phyloP scores from a whole-genome alignment of 2,113 vertebrate genomes.

The Ailurus styani region DNA sequence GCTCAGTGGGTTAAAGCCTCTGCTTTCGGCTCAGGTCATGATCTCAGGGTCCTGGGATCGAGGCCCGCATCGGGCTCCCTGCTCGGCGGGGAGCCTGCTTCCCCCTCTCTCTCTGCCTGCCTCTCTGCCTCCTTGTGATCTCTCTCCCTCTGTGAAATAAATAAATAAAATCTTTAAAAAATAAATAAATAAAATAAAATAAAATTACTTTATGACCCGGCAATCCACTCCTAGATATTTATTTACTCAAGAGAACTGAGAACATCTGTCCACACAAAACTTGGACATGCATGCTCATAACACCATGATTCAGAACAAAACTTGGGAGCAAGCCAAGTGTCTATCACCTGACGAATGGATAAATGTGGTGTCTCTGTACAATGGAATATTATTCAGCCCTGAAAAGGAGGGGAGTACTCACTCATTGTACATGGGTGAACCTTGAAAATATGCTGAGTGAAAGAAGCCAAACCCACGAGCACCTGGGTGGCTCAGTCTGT shows the following conservation, averaged over 20 bases:
- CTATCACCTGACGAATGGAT: background rate
- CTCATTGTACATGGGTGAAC: background rate
- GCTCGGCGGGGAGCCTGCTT: too few relatives aligned
- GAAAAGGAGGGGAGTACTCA: background rate
- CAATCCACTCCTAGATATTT: background rate
- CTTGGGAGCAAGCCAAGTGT: background rate
- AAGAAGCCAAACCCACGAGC: background rate
- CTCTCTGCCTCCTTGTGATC: too few relatives aligned
- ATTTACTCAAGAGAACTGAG: background rate
- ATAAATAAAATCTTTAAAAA: too few relatives aligned
- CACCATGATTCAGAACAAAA: background rate
- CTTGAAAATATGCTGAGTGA: background rate
- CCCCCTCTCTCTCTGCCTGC: too few relatives aligned
- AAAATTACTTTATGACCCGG: background rate
- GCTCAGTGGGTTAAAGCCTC: too few relatives aligned
- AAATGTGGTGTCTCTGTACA: rapidly evolving
- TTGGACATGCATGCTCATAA: background rate
- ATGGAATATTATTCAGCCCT: too few relatives aligned
- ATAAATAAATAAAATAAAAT: background rate
- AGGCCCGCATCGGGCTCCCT: too few relatives aligned
- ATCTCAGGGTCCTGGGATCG: too few relatives aligned
- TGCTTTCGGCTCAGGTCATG: too few relatives aligned
- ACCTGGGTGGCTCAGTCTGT: background rate
- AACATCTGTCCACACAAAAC: background rate
- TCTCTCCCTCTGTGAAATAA: too few relatives aligned